phyloP scores from a whole-genome alignment of 2,888 invertebrate species.

The Tachina grossa region DNA sequence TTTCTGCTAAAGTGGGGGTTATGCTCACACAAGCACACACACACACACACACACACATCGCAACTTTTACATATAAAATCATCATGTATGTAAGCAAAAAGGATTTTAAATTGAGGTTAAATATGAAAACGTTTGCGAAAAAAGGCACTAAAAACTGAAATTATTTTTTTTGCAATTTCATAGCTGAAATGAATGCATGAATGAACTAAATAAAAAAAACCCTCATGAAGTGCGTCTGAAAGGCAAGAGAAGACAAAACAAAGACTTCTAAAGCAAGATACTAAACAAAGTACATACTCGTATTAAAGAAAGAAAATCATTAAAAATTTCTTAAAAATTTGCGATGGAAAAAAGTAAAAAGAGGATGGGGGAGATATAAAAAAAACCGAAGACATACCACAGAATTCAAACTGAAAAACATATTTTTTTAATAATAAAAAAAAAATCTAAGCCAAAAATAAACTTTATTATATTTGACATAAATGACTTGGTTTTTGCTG shows the following conservation, averaged over 20 bases:
- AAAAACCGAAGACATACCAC: neutral
- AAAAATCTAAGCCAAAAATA: no score
- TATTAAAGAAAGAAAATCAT: neutral
- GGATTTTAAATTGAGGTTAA: constrained; percentile 68
- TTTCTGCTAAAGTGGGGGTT: constrained; percentile 17
- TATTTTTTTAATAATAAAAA: no score
- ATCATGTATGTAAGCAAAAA: constrained; percentile 22
- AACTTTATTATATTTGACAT: no score
- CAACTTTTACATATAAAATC: neutral
- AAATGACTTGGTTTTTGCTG: no score
- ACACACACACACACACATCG: neutral
- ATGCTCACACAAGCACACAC: neutral
- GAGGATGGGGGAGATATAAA: neutral
- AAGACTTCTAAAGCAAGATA: neutral
- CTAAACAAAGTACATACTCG: neutral
- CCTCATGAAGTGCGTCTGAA: neutral
- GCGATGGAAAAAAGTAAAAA: neutral
- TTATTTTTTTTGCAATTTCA: constrained; percentile 54
- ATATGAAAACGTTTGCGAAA: constrained; percentile 32
- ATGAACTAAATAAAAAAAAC: neutral
- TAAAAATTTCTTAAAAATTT: neutral
- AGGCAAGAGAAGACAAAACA: neutral
- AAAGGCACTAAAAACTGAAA: constrained; percentile 49
- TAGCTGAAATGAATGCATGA: constrained; percentile 39
- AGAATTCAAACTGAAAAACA: no score